Percentiles rank a stretch among this genome's conserved stretches.
Conservation (phyloP, 1,140 invertebrate species). For the Chionoecetes opilio region DNA sequence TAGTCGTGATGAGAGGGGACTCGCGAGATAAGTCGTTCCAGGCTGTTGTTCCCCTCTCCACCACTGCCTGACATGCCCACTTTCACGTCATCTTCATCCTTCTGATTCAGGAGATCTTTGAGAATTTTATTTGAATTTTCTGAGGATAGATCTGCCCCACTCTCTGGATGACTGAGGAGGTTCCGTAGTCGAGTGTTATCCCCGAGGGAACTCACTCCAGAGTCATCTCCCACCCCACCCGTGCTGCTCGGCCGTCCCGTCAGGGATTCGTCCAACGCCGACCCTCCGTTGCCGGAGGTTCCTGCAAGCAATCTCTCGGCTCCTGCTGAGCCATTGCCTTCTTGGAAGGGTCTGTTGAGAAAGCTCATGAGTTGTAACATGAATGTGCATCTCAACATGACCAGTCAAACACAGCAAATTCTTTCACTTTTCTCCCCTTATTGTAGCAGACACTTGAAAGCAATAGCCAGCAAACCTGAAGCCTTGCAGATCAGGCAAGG, state of each 20-base stretch:
- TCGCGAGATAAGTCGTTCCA: constrained; percentile 61
- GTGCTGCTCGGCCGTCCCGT: constrained; percentile 68
- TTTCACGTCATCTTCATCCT: constrained; percentile 72
- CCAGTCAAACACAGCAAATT: not conserved
- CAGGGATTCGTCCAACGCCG: constrained; percentile 59
- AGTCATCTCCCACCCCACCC: constrained; percentile 61
- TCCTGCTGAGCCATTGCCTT: constrained; percentile 63
- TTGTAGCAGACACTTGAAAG: too few relatives aligned
- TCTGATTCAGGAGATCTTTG: constrained; percentile 74
- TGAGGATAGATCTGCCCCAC: constrained; percentile 60
- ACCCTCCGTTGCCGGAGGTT: constrained; percentile 71
- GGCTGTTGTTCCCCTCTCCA: constrained; percentile 47
- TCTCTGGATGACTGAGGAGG: constrained; percentile 62
- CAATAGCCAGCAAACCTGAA: too few relatives aligned
- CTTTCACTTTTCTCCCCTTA: too few relatives aligned
- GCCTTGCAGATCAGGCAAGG: too few relatives aligned
- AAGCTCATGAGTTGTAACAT: not conserved
- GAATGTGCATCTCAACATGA: not conserved
- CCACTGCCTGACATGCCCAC: constrained; percentile 31
- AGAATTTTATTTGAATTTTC: constrained; percentile 76
- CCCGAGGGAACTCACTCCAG: constrained; percentile 46
- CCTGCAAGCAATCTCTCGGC: constrained; percentile 68
- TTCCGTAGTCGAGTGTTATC: constrained; percentile 64
- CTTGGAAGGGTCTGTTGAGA: constrained; percentile 71
- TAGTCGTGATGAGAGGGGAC: constrained; percentile 52